A percentile compares a stretch with the other conserved stretches of the same genome.
phyloP scores from a whole-genome alignment of 2,113 vertebrate genomes.

The Colossoma macropomum region DNA sequence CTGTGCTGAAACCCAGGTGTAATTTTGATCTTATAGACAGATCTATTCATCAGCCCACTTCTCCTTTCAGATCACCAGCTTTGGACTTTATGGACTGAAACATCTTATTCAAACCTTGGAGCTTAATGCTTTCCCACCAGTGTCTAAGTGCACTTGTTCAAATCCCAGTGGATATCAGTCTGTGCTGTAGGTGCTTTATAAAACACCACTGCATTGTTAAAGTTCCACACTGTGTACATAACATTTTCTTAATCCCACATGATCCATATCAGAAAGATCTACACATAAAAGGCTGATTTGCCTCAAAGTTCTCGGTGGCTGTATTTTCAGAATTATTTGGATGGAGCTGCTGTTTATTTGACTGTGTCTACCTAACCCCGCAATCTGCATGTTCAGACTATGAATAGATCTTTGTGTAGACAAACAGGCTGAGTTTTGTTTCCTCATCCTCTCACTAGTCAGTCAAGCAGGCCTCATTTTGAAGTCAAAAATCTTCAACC shows the following conservation, averaged over 20 bases:
- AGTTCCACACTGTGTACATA: background rate
- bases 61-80: background rate
- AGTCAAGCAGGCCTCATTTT: slow-evolving; percentile 32
- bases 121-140: background rate
- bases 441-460: slow-evolving; percentile 52
- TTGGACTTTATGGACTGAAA: background rate
- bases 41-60: background rate
- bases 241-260: background rate
- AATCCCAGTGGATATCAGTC: background rate
- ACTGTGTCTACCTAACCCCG: slow-evolving; percentile 65
- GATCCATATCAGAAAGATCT: background rate
- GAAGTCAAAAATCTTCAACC: slow-evolving; percentile 33
- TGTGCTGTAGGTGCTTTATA: background rate
- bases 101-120: background rate
- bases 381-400: slow-evolving; percentile 65
- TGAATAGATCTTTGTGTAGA: slow-evolving; percentile 78
- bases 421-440: slow-evolving; percentile 62
- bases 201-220: background rate
- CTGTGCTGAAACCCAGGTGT: background rate
- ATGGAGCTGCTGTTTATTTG: slow-evolving; percentile 75
- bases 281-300: background rate
- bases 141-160: background rate
- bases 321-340: slow-evolving; percentile 69
- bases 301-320: background rate
- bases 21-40: no score